Percentiles rank a stretch among this genome's conserved stretches.
Evolutionary conservation across 2,113 vertebrate genomes (phyloP).

Genomic region (Octodon degus): DNA sequence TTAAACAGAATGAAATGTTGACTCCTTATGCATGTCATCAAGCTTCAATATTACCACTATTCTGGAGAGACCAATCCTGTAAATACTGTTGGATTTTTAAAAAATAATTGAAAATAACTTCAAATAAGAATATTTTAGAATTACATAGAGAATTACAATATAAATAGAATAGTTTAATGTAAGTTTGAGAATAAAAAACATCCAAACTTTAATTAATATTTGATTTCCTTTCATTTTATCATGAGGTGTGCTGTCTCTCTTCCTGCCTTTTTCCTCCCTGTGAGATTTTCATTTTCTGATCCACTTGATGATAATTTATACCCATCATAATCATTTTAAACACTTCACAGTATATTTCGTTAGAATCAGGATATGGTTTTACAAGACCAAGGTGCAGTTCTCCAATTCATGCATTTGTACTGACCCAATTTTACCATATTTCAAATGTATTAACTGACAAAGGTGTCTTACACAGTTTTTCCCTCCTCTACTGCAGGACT

Average conservation of each 20-base stretch:
- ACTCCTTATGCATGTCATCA: neutral
- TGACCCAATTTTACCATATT: neutral
- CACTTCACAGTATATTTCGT: neutral
- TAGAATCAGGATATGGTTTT: neutral
- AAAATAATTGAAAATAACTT: constrained; percentile 13
- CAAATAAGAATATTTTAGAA: neutral
- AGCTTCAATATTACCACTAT: neutral
- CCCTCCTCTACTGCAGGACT: neutral
- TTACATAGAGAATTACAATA: neutral
- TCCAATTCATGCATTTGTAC: neutral
- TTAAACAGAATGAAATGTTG: neutral
- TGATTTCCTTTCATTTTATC: neutral
- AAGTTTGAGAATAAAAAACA: constrained; percentile 1
- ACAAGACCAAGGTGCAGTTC: neutral
- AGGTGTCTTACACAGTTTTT: neutral
- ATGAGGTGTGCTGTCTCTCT: neutral
- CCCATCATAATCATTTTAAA: neutral
- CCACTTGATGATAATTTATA: neutral
- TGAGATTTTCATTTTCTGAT: constrained; percentile 5
- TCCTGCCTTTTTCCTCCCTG: neutral
- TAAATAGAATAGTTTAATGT: constrained; percentile 1
- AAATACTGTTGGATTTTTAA: constrained; percentile 4
- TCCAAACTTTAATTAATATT: neutral
- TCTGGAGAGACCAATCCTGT: neutral
- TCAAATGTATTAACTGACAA: neutral